These are phyloP conservation scores for Drosophila persimilis DNA, from an alignment of 1,140 invertebrate species.

Conservation along the genomic window DNA sequence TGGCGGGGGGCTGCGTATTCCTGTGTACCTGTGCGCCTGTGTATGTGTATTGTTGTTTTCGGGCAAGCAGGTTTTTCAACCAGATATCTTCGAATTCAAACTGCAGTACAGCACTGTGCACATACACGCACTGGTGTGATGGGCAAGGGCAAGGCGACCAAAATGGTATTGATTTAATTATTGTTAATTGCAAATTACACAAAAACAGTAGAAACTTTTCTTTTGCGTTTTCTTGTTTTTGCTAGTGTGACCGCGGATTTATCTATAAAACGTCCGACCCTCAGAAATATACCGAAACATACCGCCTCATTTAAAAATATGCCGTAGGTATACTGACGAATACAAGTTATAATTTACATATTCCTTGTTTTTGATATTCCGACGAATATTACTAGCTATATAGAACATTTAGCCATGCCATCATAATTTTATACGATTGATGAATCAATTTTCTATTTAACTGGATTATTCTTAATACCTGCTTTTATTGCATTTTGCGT, in stretches of 20 bases:
- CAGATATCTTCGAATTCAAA: conserved; percentile 8
- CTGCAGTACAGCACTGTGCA: conserved; percentile 10
- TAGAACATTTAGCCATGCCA: no score
- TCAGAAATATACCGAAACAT: no score
- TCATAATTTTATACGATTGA: no score
- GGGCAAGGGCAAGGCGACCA: neutral
- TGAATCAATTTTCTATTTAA: no score
- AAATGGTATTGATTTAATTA: conserved; percentile 15
- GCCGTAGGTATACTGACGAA: no score
- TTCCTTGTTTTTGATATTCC: no score
- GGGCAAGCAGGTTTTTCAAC: conserved; percentile 34
- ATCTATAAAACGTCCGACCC: no score
- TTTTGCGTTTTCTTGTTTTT: conserved; percentile 44
- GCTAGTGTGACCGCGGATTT: neutral
- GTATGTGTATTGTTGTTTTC: conserved; percentile 45
- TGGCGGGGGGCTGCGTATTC: conserved; percentile 17
- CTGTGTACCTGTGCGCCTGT: conserved; percentile 10
- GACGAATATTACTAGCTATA: no score
- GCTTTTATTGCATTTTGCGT: no score
- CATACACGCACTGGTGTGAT: conserved; percentile 4
- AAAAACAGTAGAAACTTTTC: conserved; percentile 24
- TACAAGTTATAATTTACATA: no score
- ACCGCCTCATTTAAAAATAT: no score
- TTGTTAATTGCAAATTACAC: conserved; percentile 15
- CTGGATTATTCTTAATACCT: no score